Evolutionary conservation across 1,140 invertebrate species (phyloP), one percentile per base, ranked within the genome.

Genomic region (Melipona quadrifasciata): DNA sequence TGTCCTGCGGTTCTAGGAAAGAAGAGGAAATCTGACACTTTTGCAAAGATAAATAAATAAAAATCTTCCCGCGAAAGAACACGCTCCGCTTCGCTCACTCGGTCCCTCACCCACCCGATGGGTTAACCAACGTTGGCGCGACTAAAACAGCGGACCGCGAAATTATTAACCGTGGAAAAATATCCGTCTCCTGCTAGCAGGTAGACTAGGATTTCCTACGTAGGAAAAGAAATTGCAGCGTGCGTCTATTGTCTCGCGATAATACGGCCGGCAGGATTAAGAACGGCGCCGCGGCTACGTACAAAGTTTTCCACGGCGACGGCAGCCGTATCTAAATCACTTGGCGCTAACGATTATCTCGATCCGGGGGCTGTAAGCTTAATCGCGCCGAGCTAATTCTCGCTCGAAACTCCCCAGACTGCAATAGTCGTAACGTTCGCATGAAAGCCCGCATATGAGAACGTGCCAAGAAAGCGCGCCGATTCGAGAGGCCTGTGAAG

Each of bases 391-490:
- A 76, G 88, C 84, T 89, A 89, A 89, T 89, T 89, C 87, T 84
- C 87, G 70, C 87, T 89, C 84, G 87, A 86, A 89, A 89, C 88
- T 89, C 87, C 88, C 88, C 84, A 89, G 88, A 89, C 87, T 89
- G 88, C 88, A 89, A 86, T 89, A 89, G 87, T 89, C 88, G 88
- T 89, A 89, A 89, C 87, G 80, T 86, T 89, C 87, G 87, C 87
- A 86, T 86, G 88, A 86, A 83, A 89, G 87, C 76, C 27, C 87
- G 84, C 61, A 84, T 77, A 89, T 89, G 88, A 89, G 87, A 89
- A 89, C 88, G 88, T 89, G 88, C 88, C 88, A 86, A 89, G 88
- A 86, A 89, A 89, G 73, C 87, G 51, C 31, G 53, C 84, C 76
- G 75, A 84, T 89, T 81, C 77, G 34, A 78, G 64, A 64, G 27